Conservation (phyloP, 2,113 vertebrate species). For the Abramis brama region DNA sequence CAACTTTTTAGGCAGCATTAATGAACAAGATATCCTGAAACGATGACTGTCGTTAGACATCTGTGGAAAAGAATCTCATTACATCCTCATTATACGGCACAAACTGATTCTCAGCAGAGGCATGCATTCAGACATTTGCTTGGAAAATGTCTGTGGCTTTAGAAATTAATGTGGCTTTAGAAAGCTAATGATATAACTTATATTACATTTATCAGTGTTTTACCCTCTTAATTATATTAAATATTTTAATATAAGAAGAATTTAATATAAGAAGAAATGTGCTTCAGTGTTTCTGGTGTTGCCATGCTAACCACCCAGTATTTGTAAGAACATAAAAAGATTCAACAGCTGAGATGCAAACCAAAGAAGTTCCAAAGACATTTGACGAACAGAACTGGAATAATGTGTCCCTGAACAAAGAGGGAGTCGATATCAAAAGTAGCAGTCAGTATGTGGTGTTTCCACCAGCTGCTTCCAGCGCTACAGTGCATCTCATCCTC, state of each 20-base stretch:
- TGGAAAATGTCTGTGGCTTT: not conserved
- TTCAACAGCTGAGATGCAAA: no score
- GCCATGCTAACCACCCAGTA: not conserved
- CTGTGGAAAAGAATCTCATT: conserved; percentile 4
- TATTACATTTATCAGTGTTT: not conserved
- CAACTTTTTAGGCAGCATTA: not conserved
- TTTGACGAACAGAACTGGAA: no score
- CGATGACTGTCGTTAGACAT: conserved; percentile 3
- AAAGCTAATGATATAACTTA: not conserved
- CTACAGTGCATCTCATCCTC: no score
- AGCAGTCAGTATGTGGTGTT: no score
- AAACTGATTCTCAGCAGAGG: not conserved
- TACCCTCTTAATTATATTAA: not conserved
- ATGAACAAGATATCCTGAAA: conserved; percentile 5
- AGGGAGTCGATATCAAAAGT: no score
- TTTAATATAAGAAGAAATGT: not conserved
- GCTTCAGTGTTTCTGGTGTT: not conserved
- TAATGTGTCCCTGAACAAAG: no score
- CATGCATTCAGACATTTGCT: not conserved
- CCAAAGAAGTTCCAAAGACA: no score
- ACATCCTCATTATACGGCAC: not conserved
- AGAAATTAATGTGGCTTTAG: not conserved
- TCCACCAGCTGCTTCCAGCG: no score
- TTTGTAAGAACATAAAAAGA: no score
- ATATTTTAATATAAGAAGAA: not conserved